Conservation (phyloP, 2,888 invertebrate genomes). For the Elysia crispata region DNA sequence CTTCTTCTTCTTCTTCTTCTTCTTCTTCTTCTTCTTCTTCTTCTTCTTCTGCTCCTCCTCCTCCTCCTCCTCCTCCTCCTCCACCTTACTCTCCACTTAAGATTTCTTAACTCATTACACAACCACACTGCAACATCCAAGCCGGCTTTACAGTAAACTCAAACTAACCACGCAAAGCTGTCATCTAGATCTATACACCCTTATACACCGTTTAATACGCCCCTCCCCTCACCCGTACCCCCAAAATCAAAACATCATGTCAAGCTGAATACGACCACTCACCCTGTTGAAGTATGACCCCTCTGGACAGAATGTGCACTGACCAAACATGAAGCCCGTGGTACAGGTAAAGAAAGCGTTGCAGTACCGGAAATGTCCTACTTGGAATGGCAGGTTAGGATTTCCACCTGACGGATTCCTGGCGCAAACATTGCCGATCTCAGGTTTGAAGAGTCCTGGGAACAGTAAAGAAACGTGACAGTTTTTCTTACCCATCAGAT, state of each 20-base stretch:
- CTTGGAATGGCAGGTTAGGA: neutral
- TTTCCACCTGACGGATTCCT: neutral
- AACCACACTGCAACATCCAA: neutral
- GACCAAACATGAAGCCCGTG: neutral
- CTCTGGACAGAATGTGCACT: conserved; percentile 31
- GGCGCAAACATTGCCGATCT: no score
- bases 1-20: neutral
- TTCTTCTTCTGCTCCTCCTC: no score
- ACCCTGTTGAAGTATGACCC: conserved; percentile 10
- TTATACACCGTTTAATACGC: no score
- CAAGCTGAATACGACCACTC: no score
- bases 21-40: neutral
- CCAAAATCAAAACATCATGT: no score
- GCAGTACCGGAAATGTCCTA: conserved; percentile 20
- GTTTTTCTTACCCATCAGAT: no score
- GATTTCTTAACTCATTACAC: neutral
- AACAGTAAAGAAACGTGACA: no score
- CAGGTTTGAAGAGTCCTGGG: no score
- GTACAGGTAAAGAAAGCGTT: conserved; percentile 42
- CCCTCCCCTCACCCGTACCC: no score
- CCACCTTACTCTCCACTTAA: neutral
- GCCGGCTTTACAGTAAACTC: neutral
- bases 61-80: neutral
- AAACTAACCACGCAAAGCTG: no score
- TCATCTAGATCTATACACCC: no score